Conservation (phyloP, 1,140 invertebrate genomes). For the Bombus haemorrhoidalis region DNA sequence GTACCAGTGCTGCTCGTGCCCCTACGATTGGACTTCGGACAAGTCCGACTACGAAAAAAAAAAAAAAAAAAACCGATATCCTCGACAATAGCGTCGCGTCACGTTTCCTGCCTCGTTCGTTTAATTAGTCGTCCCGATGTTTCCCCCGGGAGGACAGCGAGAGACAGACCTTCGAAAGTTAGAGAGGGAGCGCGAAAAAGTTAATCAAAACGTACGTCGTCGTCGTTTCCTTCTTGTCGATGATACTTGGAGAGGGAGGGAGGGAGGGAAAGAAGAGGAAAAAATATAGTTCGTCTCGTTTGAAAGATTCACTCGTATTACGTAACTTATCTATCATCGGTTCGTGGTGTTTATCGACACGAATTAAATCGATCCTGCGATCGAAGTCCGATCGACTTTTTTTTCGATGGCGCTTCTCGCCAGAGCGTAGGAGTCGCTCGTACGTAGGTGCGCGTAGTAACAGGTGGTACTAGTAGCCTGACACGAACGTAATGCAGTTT, state of each 20-base stretch:
- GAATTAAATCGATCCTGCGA: not conserved
- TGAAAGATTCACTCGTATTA: not conserved
- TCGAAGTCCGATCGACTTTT: not conserved
- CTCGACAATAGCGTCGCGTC: constrained; percentile 46
- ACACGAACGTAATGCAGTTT: constrained; percentile 50
- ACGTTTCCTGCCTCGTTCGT: constrained; percentile 42
- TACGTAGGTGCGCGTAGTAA: constrained; percentile 46
- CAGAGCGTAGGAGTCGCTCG: not conserved
- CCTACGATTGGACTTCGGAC: not conserved
- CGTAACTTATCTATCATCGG: not conserved
- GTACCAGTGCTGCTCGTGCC: not conserved
- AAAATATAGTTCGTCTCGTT: not conserved
- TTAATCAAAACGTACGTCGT: constrained; percentile 24
- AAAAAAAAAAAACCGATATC: constrained; percentile 15
- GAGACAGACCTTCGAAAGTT: not conserved
- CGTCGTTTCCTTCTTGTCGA: not conserved
- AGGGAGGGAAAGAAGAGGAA: rapidly evolving
- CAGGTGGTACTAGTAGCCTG: constrained; percentile 47
- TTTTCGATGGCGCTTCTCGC: not conserved
- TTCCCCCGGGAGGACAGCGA: not conserved
- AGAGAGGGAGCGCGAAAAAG: not conserved
- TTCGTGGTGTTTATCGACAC: not conserved
- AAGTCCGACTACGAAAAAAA: not conserved
- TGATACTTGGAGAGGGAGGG: rapidly evolving
- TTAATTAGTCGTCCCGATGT: constrained; percentile 43